Base-by-base conservation (phyloP, 2,797 vertebrate genomes). In the Sebastes taczanowskii region DNA sequence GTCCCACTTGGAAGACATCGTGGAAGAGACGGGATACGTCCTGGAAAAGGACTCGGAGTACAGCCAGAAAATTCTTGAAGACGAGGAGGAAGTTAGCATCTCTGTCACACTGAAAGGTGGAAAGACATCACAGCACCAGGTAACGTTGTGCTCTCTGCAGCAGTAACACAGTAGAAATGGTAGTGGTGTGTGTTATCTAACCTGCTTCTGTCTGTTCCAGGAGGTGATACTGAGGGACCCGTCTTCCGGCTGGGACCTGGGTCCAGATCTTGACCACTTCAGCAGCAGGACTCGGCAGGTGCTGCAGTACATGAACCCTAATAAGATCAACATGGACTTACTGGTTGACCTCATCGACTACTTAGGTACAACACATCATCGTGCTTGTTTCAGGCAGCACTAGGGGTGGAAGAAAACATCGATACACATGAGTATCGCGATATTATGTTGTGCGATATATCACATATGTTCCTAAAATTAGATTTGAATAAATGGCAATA, bases 21-120 rank as follows among this genome's bases (percentile, higher is more conserved):
- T 99, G 90, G 97, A 98, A 92, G 93, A 96, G 94, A 99, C 96
- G 0, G 98, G 98, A 3, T 99, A 98, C 70, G 27, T 97, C 35
- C 92, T 99, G 85, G 98, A 99, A 76, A 97, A 97, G 23, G 98
- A 99, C 87, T 99, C 99, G 0, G 98, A 99, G 86, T 99, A 99
- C 94, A 93, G 97, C 92, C 98, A 99, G 90, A 98, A 95, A 85
- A 98, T 97, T 77, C 85, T 98, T 78, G 98, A 99, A 84, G 98
- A 99, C 5, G 98, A 99, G 9, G 98, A 99, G 69, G 98, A 99
- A 90, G 92, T 99, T 70, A 96, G 92, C 63, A 20, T 99, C 86
- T 96, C 91, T 3, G 53, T 99, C 87, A 96, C 96, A 11, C 92
- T 93, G 85, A 99, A 97, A 96, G 97, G 97, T 77, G 98, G 98